Base-by-base conservation (phyloP, 2,797 vertebrate species). In the Avahi laniger region DNA sequence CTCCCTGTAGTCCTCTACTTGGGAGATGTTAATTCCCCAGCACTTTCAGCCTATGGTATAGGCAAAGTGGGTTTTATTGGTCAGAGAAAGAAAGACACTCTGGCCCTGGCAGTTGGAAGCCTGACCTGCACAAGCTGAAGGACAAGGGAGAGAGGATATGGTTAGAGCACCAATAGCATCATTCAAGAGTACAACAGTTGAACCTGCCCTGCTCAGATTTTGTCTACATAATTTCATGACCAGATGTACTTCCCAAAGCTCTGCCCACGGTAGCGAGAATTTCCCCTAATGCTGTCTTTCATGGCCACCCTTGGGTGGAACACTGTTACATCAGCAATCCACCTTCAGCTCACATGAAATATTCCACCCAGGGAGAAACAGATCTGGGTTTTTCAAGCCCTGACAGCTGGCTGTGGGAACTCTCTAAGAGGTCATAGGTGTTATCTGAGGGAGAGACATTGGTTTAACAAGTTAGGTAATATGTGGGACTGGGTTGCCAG, bases 391-490 rank as follows among this genome's bases (percentile, higher is more conserved):
- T 91, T 75, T 73, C 35, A 38, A 89, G 57, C 57, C 41, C 41
- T 91, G 72, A 89, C 33, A 93, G 59, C 48, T 87, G 41, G 50
- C 83, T 75, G 52, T 54, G 2, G 48, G 33, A 89, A 59, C 38
- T 46, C 24, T 93, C n/a, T 72, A 41, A 63, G n/a, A 91, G 73
- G n/a, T 79, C 61, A n/a, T 7, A 89, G 20, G 7, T 81, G 24
- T 80, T 54, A 52, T 41, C 61, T n/a, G 9, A 91, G n/a, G 48
- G 67, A 86, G 38, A 95, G 14, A 33, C 30, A 20, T 14, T 79
- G 48, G 43, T 81, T 90, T 93, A 89, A 78, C 61, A 63, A 79
- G 7, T 78, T 92, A 87, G 52, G 41, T 72, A 89, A 84, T 59
- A 70, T 17, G 50, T 48, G 70, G 26, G 4, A 5, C 52, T 54